Evolutionary conservation across 2,888 invertebrate genomes (phyloP).

Genomic region (Calameuta idolon): DNA sequence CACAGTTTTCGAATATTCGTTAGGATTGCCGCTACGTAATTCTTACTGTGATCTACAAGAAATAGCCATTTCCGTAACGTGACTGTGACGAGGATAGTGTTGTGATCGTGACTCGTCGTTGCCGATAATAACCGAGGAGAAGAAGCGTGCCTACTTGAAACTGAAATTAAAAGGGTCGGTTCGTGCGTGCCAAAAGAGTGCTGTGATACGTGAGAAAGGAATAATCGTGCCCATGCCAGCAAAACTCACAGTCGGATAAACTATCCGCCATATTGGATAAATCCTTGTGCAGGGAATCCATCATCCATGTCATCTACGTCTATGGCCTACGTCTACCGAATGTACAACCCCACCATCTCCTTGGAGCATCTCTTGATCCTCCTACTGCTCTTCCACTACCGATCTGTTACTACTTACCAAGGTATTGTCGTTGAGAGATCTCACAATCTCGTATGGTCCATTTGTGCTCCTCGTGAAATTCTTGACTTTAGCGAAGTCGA

Average conservation of each 20-base stretch:
- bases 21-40: not conserved
- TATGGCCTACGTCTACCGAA: not conserved
- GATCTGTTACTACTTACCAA: not conserved
- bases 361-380: not conserved
- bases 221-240: not conserved
- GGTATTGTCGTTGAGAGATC: not conserved
- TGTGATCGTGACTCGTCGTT: not conserved
- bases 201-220: not conserved
- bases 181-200: not conserved
- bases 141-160: not conserved
- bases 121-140: not conserved
- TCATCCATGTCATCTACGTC: not conserved
- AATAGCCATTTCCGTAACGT: not conserved
- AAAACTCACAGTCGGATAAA: not conserved
- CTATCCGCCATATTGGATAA: not conserved
- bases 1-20: not conserved
- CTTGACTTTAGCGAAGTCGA: not conserved
- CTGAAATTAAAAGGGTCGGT: not conserved
- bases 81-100: not conserved
- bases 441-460: not conserved
- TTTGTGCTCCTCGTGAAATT: not conserved
- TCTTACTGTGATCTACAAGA: not conserved
- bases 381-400: not conserved
- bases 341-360: not conserved
- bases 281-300: not conserved